Evolutionary conservation across 2,797 vertebrate genomes (phyloP).

Genomic region (Pseudochirops corinnae): DNA sequence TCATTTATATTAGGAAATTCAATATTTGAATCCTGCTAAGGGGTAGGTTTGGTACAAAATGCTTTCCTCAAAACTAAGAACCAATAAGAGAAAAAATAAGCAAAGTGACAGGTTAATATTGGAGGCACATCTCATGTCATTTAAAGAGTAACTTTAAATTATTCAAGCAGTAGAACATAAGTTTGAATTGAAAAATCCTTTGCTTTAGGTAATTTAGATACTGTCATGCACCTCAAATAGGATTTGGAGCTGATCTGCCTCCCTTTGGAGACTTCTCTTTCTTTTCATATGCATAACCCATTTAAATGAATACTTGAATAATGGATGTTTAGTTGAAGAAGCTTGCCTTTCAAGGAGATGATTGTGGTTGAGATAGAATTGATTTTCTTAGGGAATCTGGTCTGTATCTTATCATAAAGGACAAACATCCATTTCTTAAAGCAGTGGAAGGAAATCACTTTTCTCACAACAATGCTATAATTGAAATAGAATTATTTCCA

Average conservation of each 20-base stretch:
- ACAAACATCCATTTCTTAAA: background rate
- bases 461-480: background rate
- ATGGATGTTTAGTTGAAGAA: conserved; percentile 47
- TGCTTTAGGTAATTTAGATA: conserved; percentile 54
- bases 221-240: conserved; percentile 37
- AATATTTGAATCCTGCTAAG: conserved; percentile 38
- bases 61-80: conserved; percentile 50
- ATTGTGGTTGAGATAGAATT: conserved; percentile 38
- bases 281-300: conserved; percentile 51
- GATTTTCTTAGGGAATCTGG: conserved; percentile 49
- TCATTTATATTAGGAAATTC: conserved; percentile 20
- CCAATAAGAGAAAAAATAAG: conserved; percentile 21
- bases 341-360: conserved; percentile 50
- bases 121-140: conserved; percentile 2
- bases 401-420: background rate
- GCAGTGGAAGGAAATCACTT: background rate
- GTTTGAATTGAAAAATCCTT: conserved; percentile 60
- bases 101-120: conserved; percentile 41
- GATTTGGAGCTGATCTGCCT: conserved; percentile 43
- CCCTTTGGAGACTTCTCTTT: conserved; percentile 55
- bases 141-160: conserved; percentile 66
- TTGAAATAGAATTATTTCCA: background rate
- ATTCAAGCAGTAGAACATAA: conserved; percentile 52
- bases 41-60: conserved; percentile 18
- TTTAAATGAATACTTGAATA: conserved; percentile 69